Evolutionary conservation across 2,888 invertebrate genomes (phyloP), one percentile per base, ranked within the genome.

Genomic region (Panopea generosa): DNA sequence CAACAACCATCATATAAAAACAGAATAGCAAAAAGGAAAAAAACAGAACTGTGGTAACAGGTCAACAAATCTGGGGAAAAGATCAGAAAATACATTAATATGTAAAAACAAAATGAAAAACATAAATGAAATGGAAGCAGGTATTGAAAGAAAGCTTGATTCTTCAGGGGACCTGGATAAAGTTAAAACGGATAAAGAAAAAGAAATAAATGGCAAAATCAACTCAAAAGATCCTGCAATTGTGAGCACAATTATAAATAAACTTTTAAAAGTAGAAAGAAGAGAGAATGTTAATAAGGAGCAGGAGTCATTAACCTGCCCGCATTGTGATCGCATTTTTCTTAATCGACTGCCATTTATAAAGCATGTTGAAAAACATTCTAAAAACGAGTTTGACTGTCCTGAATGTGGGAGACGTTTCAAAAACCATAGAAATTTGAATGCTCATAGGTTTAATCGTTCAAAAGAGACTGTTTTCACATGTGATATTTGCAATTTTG

Each of bases 391-490:
- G 26, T 72, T 72, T 72, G 72, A 72, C 33, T 72, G 72, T 43
- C 56, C 49, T 16, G 72, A 65, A 26, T 72, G 72, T 66, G 72
- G 72, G 1, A 72, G 60, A 45, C 40, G 24, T 24, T 72, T 72
- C 43, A 52, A 18, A 0, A 72, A 72, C 29, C 29, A 26, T 14
- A 26, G 66, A 47, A 66, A 59, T 22, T 18, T 72, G 40, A 59
- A 60, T 38, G 45, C 60, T 18, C 72, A 72, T 59, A 50, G 52
- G n/a, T 72, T 52, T 45, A 52, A 38, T 11, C 40, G 72, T 2
- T 27, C 65, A 38, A 59, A 26, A 11, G 2, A 43, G n/a, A 65
- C 20, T 16, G 16, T 22, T 11, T 72, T 72, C 55, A 22, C 27
- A 11, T 72, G 72, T 65, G 65, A 72, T 38, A 59, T 60, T 26